phyloP scores from a whole-genome alignment of 2,797 vertebrate species.

The Arnoldichthys spilopterus region DNA sequence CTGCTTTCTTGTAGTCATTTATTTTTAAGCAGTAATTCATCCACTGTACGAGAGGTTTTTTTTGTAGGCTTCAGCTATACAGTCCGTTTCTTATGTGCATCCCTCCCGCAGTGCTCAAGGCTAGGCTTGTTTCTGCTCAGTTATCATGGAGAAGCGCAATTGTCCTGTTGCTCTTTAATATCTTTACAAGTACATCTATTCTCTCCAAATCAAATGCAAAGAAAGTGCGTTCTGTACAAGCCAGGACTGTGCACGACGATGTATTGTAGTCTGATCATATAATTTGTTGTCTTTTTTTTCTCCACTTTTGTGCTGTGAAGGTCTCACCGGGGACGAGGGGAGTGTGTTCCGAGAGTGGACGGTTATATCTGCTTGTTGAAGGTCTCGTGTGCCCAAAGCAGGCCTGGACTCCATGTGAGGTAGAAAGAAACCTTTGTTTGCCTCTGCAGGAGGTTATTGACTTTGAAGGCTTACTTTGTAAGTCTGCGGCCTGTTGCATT shows the following conservation, averaged over 20 bases:
- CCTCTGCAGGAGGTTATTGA: constrained; percentile 47
- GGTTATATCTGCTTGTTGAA: constrained; percentile 43
- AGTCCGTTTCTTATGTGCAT: constrained; percentile 33
- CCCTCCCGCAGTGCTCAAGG: constrained; percentile 39
- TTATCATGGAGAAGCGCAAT: constrained; percentile 28
- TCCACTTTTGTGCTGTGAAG: constrained; percentile 34
- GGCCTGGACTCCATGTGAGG: constrained; percentile 30
- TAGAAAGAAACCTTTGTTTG: constrained; percentile 48
- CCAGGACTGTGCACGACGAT: constrained; percentile 20
- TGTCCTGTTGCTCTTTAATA: constrained; percentile 26
- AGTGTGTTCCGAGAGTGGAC: constrained; percentile 37
- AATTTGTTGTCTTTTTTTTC: constrained; percentile 36
- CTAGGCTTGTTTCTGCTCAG: constrained; percentile 32
- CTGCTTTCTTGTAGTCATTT: no score
- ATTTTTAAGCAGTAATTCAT: no score
- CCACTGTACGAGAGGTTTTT: constrained; percentile 48
- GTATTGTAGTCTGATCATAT: constrained; percentile 42
- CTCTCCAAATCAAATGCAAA: constrained; percentile 7
- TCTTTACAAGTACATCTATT: constrained; percentile 31
- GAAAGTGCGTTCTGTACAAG: constrained; percentile 20
- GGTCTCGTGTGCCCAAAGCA: constrained; percentile 34
- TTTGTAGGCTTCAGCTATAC: constrained; percentile 39
- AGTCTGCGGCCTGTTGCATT: constrained; percentile 36
- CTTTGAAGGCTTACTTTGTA: constrained; percentile 50
- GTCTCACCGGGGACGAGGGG: constrained; percentile 37